Conservation (phyloP, 1,140 invertebrate species). For the Calycopis cecrops region DNA sequence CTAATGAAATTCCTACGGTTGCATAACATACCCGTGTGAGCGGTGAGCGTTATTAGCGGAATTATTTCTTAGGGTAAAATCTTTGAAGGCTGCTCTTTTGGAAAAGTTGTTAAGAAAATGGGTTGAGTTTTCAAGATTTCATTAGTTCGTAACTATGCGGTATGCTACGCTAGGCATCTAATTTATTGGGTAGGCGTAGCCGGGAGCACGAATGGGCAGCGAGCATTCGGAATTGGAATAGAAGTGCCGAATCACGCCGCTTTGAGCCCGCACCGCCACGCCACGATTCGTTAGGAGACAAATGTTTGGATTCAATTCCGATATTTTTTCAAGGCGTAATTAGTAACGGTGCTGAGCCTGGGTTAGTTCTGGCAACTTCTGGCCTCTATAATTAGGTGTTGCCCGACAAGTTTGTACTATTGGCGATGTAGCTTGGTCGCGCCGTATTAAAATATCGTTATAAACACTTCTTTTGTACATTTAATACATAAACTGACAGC, state of each 20-base stretch:
- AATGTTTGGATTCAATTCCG: conserved; percentile 71
- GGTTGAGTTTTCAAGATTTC: conserved; percentile 71
- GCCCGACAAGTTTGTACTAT: conserved; percentile 24
- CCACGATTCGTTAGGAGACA: conserved; percentile 73
- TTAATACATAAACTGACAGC: conserved; percentile 22
- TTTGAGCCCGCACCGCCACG: conserved; percentile 61
- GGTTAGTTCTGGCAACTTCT: conserved; percentile 42
- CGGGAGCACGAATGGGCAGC: conserved; percentile 69
- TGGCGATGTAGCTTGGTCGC: conserved; percentile 11
- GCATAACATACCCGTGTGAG: conserved; percentile 70
- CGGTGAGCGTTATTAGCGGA: conserved; percentile 67
- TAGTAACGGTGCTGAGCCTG: conserved; percentile 60
- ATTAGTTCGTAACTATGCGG: conserved; percentile 72
- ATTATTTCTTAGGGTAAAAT: conserved; percentile 70
- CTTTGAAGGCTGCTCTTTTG: conserved; percentile 72
- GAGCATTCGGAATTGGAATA: conserved; percentile 65
- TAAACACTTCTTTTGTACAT: conserved; percentile 24
- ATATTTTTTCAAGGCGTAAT: conserved; percentile 57
- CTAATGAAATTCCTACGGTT: conserved; percentile 75
- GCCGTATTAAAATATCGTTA: conserved; percentile 17
- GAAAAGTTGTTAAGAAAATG: conserved; percentile 74
- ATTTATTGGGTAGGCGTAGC: conserved; percentile 72
- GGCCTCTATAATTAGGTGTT: conserved; percentile 48
- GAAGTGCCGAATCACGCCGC: conserved; percentile 69
- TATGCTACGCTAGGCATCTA: conserved; percentile 62